Evolutionary conservation across 2,113 vertebrate species (phyloP).

Genomic region (Chitala chitala): DNA sequence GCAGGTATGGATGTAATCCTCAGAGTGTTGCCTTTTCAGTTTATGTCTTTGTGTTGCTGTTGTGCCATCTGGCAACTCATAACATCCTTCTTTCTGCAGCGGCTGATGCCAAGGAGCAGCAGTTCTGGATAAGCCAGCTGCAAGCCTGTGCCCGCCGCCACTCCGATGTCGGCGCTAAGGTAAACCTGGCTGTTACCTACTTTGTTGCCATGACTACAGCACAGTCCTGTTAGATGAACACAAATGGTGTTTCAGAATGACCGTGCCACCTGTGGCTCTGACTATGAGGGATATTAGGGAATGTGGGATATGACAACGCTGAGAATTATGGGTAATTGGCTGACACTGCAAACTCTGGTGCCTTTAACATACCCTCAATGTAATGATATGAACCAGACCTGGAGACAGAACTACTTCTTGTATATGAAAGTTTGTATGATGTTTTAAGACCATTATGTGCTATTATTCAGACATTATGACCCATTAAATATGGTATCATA

Average conservation of each 20-base stretch:
- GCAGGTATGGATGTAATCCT: too few species aligned
- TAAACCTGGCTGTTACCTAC: constrained; percentile 36
- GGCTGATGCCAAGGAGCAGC: constrained; percentile 75
- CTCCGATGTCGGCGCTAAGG: constrained; percentile 77
- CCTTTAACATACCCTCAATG: background rate
- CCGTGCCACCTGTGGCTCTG: background rate
- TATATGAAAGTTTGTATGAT: too few species aligned
- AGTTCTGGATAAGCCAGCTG: constrained; percentile 87
- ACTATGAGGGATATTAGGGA: background rate
- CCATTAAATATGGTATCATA: too few species aligned
- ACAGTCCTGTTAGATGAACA: background rate
- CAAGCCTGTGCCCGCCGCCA: constrained; percentile 79
- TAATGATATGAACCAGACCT: too few species aligned
- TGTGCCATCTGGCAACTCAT: background rate
- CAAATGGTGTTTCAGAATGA: background rate
- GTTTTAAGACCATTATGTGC: too few species aligned
- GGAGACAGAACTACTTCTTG: too few species aligned
- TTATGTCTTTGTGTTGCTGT: background rate
- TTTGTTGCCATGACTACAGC: background rate
- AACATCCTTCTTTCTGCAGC: constrained; percentile 57
- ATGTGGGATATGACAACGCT: background rate
- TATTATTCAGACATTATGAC: too few species aligned
- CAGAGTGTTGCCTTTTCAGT: background rate
- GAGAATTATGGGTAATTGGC: background rate
- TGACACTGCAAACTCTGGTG: background rate